phyloP scores from a whole-genome alignment of 2,113 vertebrate species.

The Heterotilapia buettikoferi region DNA sequence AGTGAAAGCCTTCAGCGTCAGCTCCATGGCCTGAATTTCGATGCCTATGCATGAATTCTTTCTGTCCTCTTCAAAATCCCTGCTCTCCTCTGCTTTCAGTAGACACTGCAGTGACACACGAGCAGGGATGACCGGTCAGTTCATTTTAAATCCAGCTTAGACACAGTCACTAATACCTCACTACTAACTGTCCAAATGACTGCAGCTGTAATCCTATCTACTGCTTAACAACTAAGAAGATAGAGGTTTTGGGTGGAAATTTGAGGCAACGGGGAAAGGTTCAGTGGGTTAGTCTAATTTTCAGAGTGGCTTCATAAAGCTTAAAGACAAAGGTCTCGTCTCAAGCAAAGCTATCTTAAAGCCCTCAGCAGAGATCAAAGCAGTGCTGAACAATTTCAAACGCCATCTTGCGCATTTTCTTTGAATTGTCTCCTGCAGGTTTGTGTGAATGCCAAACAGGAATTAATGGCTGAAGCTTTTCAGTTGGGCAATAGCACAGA shows the following conservation, averaged over 20 bases:
- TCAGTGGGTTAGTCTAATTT: background rate
- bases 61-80: background rate
- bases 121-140: background rate
- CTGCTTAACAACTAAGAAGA: slow-evolving; percentile 49
- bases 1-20: slow-evolving; percentile 70
- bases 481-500: background rate
- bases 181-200: slow-evolving; percentile 27
- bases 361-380: background rate
- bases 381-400: background rate
- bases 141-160: slow-evolving; percentile 67
- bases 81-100: background rate
- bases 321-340: background rate
- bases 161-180: slow-evolving; percentile 41
- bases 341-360: background rate
- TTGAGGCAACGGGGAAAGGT: background rate
- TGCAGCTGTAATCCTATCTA: slow-evolving; percentile 57
- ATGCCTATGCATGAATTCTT: slow-evolving; percentile 33
- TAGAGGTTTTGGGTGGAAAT: slow-evolving; percentile 39
- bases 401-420: background rate
- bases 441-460: background rate
- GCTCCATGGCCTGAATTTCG: slow-evolving; percentile 56
- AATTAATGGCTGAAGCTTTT: background rate
- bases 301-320: background rate
- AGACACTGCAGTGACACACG: background rate
- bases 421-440: background rate